phyloP scores from a whole-genome alignment of 2,113 vertebrate genomes.

The Pteropus alecto region DNA sequence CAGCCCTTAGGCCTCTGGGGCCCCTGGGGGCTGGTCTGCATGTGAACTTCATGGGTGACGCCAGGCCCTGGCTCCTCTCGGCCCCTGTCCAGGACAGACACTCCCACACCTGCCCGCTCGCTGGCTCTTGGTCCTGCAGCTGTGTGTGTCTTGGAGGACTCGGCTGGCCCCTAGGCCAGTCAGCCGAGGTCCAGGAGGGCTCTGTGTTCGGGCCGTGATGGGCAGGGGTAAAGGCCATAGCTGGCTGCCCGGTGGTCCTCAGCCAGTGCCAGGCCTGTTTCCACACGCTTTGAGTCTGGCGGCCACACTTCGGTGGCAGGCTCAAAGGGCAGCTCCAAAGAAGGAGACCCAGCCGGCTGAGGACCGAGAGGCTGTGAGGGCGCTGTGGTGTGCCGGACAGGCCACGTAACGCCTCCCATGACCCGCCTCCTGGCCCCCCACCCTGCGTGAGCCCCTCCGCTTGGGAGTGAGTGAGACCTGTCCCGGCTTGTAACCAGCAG shows the following conservation, averaged over 20 bases:
- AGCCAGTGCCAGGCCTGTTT: background rate
- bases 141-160: background rate
- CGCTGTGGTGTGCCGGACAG: too few species aligned
- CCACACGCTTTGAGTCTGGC: background rate
- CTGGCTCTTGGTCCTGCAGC: background rate
- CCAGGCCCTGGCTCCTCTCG: background rate
- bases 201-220: accelerated
- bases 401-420: too few species aligned
- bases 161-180: background rate
- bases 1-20: accelerated
- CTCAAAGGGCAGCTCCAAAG: background rate
- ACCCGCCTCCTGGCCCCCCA: background rate
- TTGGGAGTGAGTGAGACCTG: accelerated
- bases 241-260: background rate
- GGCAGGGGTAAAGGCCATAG: background rate
- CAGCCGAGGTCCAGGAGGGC: accelerated
- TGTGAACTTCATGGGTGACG: too few species aligned
- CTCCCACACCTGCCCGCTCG: too few species aligned
- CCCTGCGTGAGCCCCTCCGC: background rate
- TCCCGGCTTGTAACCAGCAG: background rate
- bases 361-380: background rate
- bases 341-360: background rate
- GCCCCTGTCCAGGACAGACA: accelerated
- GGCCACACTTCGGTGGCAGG: background rate
- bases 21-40: background rate